Conservation (phyloP, 2,797 vertebrate genomes). For the Thunnus albacares region DNA sequence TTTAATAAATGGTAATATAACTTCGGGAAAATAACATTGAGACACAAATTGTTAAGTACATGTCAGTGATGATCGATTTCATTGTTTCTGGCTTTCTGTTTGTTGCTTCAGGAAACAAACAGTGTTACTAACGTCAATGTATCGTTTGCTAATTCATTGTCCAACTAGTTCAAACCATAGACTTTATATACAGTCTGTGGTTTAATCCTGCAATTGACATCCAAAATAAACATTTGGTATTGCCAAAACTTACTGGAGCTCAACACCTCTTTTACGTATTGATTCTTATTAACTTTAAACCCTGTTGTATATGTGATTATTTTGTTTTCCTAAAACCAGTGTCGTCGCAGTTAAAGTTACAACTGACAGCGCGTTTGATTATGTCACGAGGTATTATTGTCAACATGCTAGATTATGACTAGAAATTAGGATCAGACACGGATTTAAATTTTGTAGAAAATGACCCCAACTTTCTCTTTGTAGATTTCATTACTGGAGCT, state of each 20-base stretch:
- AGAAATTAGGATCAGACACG: too few relatives aligned
- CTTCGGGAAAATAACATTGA: rapidly evolving
- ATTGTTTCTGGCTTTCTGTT: background rate
- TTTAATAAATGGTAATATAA: background rate
- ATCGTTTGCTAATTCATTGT: constrained; percentile 9
- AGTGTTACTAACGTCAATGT: constrained; percentile 15
- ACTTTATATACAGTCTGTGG: background rate
- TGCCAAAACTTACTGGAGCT: background rate
- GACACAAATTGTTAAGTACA: rapidly evolving
- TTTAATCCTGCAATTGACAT: background rate
- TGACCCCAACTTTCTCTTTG: background rate
- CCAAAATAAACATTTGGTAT: background rate
- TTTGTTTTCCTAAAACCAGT: background rate
- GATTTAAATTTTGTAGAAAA: background rate
- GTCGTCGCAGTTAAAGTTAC: too few relatives aligned
- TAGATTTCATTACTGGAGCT: constrained; percentile 94
- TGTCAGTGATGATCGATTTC: background rate
- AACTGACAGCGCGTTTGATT: background rate
- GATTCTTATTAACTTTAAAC: background rate
- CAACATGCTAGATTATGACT: background rate
- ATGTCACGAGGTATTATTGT: background rate
- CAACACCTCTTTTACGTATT: background rate
- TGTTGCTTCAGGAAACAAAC: background rate
- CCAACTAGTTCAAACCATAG: background rate
- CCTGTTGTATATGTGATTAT: rapidly evolving